These are phyloP conservation scores for Saturnia japonica DNA, from an alignment of 2,888 invertebrate species.

Conservation along the genomic window DNA sequence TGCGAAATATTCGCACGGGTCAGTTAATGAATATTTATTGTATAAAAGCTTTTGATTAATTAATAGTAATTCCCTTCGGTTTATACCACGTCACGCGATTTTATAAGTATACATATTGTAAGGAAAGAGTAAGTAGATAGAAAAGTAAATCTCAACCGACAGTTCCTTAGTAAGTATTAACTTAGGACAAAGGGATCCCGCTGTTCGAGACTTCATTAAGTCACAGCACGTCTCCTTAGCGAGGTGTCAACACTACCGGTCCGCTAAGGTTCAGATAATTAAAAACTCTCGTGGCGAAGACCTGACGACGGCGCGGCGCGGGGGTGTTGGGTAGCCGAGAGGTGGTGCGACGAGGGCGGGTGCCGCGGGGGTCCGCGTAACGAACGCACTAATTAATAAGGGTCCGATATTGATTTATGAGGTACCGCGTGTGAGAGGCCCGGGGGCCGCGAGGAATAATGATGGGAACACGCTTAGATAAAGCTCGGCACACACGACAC, in stretches of 20 bases:
- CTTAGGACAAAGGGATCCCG: conserved; percentile 26
- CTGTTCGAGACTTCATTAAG: conserved; percentile 29
- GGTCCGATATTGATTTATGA: conserved; percentile 81
- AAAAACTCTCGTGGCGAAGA: conserved; percentile 69
- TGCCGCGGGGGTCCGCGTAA: conserved; percentile 58
- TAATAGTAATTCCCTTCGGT: background rate
- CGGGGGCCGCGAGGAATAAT: conserved; percentile 28
- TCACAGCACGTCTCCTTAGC: conserved; percentile 47
- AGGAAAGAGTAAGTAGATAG: background rate
- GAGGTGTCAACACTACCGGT: conserved; percentile 61
- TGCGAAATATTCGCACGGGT: too few species aligned
- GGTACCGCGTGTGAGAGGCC: conserved; percentile 54
- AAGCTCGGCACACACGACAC: conserved; percentile 23
- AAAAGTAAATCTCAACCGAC: conserved; percentile 28
- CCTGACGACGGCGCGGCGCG: conserved; percentile 31
- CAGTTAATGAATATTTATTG: background rate
- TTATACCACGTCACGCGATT: background rate
- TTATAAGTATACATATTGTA: background rate
- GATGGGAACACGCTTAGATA: conserved; percentile 13
- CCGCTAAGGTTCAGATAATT: conserved; percentile 63
- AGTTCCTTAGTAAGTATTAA: conserved; percentile 23
- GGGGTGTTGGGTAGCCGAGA: conserved; percentile 32
- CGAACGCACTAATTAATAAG: conserved; percentile 81
- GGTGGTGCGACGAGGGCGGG: conserved; percentile 27
- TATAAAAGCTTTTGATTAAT: background rate